Evolutionary conservation across 2,797 vertebrate species (phyloP).

Genomic region (Apodemus agrarius): DNA sequence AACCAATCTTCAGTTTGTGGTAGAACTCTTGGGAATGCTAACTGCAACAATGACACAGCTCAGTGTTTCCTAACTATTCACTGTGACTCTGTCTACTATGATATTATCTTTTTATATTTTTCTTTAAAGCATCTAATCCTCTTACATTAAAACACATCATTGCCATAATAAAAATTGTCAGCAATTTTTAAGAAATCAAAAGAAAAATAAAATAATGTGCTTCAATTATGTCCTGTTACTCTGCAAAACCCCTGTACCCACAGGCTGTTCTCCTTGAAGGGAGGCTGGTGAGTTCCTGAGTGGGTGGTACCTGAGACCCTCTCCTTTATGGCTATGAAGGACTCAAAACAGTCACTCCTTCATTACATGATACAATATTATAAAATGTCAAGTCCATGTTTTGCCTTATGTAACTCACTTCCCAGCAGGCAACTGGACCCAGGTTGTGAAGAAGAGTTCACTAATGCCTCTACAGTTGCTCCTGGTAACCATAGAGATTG

Average conservation of each 20-base stretch:
- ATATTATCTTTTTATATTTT: slow-evolving; percentile 36
- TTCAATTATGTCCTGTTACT: neutral
- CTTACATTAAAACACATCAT: slow-evolving; percentile 32
- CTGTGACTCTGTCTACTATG: neutral
- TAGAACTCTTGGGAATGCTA: neutral
- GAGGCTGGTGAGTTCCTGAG: neutral
- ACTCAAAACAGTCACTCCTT: neutral
- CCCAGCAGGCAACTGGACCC: neutral
- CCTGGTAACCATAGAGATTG: neutral
- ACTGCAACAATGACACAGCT: neutral
- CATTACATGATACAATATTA: neutral
- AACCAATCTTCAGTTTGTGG: neutral
- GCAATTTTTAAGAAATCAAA: neutral
- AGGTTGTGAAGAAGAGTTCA: neutral
- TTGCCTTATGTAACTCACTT: slow-evolving; percentile 5
- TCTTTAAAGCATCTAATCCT: neutral
- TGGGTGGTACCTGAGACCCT: neutral
- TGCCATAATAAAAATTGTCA: neutral
- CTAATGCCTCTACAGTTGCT: neutral
- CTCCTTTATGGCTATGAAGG: neutral
- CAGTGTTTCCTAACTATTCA: slow-evolving; percentile 1
- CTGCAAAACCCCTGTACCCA: neutral
- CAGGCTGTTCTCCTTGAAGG: neutral
- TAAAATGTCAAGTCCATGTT: neutral
- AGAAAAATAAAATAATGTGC: neutral